A percentile compares a stretch with the other conserved stretches of the same genome.
Evolutionary conservation across 2,113 vertebrate species (phyloP).

Genomic region (Crocuta crocuta): DNA sequence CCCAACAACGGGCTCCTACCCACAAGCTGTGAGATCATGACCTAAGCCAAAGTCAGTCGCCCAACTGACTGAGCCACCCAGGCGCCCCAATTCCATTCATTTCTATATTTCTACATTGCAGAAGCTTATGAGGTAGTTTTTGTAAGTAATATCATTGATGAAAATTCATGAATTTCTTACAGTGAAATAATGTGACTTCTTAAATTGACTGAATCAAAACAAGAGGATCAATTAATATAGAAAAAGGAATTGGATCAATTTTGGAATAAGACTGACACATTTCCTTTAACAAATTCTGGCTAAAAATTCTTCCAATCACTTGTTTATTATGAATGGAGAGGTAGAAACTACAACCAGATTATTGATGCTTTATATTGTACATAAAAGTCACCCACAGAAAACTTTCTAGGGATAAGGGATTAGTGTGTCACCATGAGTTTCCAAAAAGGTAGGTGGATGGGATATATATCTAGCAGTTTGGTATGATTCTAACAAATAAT

Average conservation of each 20-base stretch:
- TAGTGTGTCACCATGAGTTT: background rate
- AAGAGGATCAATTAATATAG: background rate
- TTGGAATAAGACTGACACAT: background rate
- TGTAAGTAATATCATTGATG: background rate
- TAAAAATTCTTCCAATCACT: background rate
- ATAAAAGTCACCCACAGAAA: background rate
- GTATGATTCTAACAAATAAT: background rate
- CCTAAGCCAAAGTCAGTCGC: too few species aligned
- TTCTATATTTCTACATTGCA: background rate
- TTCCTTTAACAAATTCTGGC: background rate
- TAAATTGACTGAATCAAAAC: conserved; percentile 3
- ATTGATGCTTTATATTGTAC: background rate
- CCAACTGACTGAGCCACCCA: too few species aligned
- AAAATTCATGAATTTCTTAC: background rate
- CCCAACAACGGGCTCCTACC: too few species aligned
- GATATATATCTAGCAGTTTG: background rate
- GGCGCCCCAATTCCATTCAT: background rate
- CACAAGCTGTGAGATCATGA: too few species aligned
- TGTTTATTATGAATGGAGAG: background rate
- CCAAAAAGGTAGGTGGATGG: background rate
- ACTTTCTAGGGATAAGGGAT: background rate
- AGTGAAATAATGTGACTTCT: background rate
- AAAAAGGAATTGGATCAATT: background rate
- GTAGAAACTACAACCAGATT: background rate
- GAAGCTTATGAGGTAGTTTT: background rate